These are phyloP conservation scores for Andrena marginata DNA, from an alignment of 2,888 invertebrate genomes.

Conservation along the genomic window DNA sequence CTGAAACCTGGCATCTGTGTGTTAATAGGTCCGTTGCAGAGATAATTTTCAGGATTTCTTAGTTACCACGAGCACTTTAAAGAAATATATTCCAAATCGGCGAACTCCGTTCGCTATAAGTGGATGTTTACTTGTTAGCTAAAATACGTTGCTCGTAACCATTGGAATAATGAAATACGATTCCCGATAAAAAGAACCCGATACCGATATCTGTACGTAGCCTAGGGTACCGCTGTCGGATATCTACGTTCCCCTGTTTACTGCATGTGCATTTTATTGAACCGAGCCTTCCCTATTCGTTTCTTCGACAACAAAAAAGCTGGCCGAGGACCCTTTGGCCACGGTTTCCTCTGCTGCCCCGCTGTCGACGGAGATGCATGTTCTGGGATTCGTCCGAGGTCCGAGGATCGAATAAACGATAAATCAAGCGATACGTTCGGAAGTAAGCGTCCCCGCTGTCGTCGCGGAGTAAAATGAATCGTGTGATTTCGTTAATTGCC, in stretches of 20 bases:
- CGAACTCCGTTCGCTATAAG: too few relatives aligned
- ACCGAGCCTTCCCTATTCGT: not conserved
- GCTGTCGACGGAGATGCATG: not conserved
- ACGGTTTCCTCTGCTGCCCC: too few relatives aligned
- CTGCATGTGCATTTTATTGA: constrained; percentile 22
- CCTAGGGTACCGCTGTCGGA: not conserved
- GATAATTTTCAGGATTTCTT: too few relatives aligned
- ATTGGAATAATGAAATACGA: constrained; percentile 16
- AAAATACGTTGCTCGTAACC: too few relatives aligned
- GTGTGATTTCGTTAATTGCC: constrained; percentile 24
- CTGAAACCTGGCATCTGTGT: too few relatives aligned
- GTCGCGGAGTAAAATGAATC: not conserved
- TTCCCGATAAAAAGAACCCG: constrained; percentile 16
- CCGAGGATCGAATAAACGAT: constrained; percentile 14
- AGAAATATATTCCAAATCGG: too few relatives aligned
- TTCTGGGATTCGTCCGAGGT: not conserved
- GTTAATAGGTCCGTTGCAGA: too few relatives aligned
- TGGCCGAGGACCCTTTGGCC: not conserved
- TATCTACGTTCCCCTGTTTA: constrained; percentile 6
- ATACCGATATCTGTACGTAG: constrained; percentile 7
- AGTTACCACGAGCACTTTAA: too few relatives aligned
- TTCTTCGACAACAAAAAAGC: not conserved
- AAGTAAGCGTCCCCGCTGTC: not conserved
- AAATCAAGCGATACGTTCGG: not conserved
- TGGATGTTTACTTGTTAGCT: too few relatives aligned